Percentiles rank a stretch among this genome's conserved stretches.
Conservation (phyloP, 2,888 invertebrate species). For the Agrypnus murinus region DNA sequence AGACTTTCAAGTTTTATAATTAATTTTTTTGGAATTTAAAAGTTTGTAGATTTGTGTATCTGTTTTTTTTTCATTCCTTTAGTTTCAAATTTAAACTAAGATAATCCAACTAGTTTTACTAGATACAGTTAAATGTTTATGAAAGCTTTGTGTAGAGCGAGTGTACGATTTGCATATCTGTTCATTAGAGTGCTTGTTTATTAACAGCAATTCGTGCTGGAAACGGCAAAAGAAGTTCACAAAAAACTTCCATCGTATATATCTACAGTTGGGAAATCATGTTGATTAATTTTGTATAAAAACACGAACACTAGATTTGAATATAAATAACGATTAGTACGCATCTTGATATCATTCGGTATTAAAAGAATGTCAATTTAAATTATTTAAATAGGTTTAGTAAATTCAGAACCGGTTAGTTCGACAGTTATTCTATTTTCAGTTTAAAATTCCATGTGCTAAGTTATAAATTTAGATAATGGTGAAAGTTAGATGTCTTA, state of each 20-base stretch:
- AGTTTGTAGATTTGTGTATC: too few species aligned
- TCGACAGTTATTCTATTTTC: slow-evolving; percentile 59
- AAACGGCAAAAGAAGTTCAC: slow-evolving; percentile 28
- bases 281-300: slow-evolving; percentile 48
- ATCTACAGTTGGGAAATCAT: slow-evolving; percentile 39
- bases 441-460: slow-evolving; percentile 53
- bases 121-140: slow-evolving; percentile 39
- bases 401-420: slow-evolving; percentile 66
- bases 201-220: slow-evolving; percentile 38
- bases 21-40: too few species aligned
- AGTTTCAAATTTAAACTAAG: too few species aligned
- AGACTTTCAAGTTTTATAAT: too few species aligned
- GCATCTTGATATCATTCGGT: slow-evolving; percentile 63
- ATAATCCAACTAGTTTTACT: background rate
- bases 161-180: slow-evolving; percentile 41
- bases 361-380: slow-evolving; percentile 69
- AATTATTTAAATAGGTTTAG: slow-evolving; percentile 67
- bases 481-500: slow-evolving; percentile 58
- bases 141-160: slow-evolving; percentile 36
- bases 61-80: too few species aligned
- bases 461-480: slow-evolving; percentile 68
- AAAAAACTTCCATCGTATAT: slow-evolving; percentile 30
- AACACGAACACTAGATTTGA: slow-evolving; percentile 48
- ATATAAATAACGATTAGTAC: slow-evolving; percentile 50
- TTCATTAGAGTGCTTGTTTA: slow-evolving; percentile 43